Base-by-base conservation (phyloP, 2,888 invertebrate species). In the Diogma glabrata region DNA sequence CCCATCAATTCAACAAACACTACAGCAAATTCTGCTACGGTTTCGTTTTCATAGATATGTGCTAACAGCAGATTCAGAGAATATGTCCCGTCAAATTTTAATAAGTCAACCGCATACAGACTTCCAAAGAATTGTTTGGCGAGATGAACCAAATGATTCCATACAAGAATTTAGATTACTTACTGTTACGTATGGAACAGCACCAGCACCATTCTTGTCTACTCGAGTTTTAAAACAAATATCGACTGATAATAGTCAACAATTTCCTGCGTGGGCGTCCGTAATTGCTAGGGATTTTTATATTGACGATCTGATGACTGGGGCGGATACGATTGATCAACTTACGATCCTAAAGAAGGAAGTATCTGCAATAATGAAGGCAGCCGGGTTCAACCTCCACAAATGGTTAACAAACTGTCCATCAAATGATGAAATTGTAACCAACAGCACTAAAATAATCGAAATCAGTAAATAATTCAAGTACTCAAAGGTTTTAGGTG, bases 281-380 rank as follows among this genome's bases (percentile, higher is more conserved):
- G 19, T 52, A 16, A 47, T 54, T 10, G 10, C 16, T 17, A 38
- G 28, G 19, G 53, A 51, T 36, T 52, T 59, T 47, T 58, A 59
- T 20, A 55, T 59, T 7, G 58, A 57, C 50, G 56, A 57, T 43
- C n/a, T 47, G 8, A 51, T 54, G 40, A 51, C 55, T 17, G 52
- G 54, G 1, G 49, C 50, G 14, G 33, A 55, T 40, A 45, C 10
- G n/a, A n/a, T n/a, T n/a, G n/a, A n/a, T n/a, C n/a, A n/a, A n/a
- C n/a, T n/a, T n/a, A n/a, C n/a, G n/a, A n/a, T n/a, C n/a, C n/a
- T n/a, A n/a, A n/a, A n/a, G n/a, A n/a, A n/a, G n/a, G n/a, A n/a
- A n/a, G n/a, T n/a, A n/a, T n/a, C n/a, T n/a, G n/a, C 30, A 14
- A 20, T 57, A 16, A 26, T 57, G 23, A n/a, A 45, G 17, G n/a